Evolutionary conservation across 2,797 vertebrate genomes (phyloP).

Genomic region (Pipistrellus pipistrellus): DNA sequence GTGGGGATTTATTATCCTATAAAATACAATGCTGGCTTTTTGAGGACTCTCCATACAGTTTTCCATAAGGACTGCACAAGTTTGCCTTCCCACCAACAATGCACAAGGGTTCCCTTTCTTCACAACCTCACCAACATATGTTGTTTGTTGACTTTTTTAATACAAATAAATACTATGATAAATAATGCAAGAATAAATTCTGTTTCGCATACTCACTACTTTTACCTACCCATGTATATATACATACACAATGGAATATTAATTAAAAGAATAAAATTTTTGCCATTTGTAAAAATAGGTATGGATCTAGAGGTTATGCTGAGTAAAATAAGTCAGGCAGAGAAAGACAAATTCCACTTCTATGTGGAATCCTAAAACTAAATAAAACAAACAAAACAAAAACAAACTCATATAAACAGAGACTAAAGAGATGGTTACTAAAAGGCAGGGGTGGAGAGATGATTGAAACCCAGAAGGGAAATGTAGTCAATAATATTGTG

Average conservation of each 20-base stretch:
- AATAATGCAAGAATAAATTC: neutral
- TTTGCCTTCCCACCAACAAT: neutral
- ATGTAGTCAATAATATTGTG: neutral
- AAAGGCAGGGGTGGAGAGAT: neutral
- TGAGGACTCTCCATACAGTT: neutral
- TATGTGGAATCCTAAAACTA: neutral
- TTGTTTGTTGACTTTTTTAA: neutral
- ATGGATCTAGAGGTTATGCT: neutral
- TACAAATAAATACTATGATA: neutral
- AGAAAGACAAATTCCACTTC: neutral
- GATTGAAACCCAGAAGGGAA: neutral
- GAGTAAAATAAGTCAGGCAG: neutral
- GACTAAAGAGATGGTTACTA: neutral
- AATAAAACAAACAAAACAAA: neutral
- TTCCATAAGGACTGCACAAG: neutral
- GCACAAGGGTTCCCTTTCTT: neutral
- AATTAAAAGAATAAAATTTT: neutral
- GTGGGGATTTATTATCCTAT: slow-evolving; percentile 70
- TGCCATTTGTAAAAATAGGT: neutral
- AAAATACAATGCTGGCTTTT: slow-evolving; percentile 22
- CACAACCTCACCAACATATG: neutral
- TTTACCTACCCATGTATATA: neutral
- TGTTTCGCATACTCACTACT: neutral
- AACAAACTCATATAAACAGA: neutral
- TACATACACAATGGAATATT: neutral